Evolutionary conservation across 1,140 invertebrate species (phyloP).

Genomic region (Hylyphantes graminicola): DNA sequence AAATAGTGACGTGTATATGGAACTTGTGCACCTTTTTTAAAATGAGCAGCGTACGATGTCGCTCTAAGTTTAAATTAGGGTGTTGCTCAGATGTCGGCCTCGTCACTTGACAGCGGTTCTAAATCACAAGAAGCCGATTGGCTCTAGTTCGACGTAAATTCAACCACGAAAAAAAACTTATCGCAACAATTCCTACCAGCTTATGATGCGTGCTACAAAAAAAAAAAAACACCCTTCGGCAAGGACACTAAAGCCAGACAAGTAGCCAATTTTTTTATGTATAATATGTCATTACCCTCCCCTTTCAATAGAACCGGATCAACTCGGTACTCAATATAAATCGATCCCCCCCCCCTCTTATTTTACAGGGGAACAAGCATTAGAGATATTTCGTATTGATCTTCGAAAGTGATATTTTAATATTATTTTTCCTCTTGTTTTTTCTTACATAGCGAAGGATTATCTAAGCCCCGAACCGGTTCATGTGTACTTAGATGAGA

Average conservation of each 20-base stretch:
- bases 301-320: constrained; percentile 25
- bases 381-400: constrained; percentile 24
- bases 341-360: not conserved
- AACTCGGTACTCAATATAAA: not conserved
- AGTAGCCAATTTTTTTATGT: not conserved
- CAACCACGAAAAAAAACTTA: not conserved
- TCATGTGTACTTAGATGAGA: not conserved
- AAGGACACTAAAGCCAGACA: constrained; percentile 23
- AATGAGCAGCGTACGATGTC: not conserved
- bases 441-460: not conserved
- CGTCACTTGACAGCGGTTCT: not conserved
- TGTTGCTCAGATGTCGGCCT: not conserved
- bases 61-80: not conserved
- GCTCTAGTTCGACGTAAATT: not conserved
- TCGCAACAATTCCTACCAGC: not conserved
- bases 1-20: too few species aligned
- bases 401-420: not conserved
- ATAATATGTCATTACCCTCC: constrained; percentile 28
- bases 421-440: not conserved
- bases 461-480: not conserved
- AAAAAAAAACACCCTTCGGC: not conserved
- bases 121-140: not conserved
- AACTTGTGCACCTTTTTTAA: too few species aligned
- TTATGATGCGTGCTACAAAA: not conserved
- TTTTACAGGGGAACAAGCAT: not conserved